phyloP scores from a whole-genome alignment of 2,113 vertebrate genomes.

The Alethe castanea region DNA sequence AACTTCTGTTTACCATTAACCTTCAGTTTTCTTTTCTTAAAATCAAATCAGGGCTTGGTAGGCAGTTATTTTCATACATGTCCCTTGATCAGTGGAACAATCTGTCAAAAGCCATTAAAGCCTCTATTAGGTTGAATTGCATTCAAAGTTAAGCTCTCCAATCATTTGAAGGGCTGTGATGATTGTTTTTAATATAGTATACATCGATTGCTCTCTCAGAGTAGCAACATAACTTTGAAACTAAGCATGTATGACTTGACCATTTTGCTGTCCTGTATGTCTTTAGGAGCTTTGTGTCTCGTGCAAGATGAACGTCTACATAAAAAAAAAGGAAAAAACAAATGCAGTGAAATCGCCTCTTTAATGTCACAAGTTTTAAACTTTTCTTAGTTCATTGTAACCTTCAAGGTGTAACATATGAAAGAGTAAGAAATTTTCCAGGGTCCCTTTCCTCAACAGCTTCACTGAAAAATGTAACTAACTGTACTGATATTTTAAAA shows the following conservation, averaged over 20 bases:
- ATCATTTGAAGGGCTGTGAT: constrained; percentile 52
- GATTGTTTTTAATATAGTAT: constrained; percentile 76
- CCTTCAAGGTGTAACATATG: neutral
- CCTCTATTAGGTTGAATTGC: constrained; percentile 66
- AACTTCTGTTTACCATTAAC: constrained; percentile 75
- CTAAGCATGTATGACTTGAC: constrained; percentile 69
- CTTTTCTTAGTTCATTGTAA: neutral
- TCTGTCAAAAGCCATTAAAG: constrained; percentile 76
- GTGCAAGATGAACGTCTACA: constrained; percentile 14
- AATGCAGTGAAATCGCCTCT: constrained; percentile 29
- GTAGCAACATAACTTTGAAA: constrained; percentile 69
- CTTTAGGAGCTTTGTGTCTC: constrained; percentile 28
- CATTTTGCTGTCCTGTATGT: constrained; percentile 43
- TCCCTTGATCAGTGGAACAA: constrained; percentile 75
- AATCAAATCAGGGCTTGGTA: constrained; percentile 75
- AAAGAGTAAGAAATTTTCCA: neutral
- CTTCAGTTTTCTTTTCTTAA: constrained; percentile 72
- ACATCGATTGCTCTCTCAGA: constrained; percentile 72
- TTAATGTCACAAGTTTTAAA: neutral
- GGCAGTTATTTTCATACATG: constrained; percentile 67
- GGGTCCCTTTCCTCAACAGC: neutral
- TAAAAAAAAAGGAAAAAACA: neutral
- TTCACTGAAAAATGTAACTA: neutral
- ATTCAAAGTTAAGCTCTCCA: constrained; percentile 70
- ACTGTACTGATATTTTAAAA: neutral